Evolutionary conservation across 2,888 invertebrate species (phyloP).

Genomic region (Drosophila pseudotalamancana): DNA sequence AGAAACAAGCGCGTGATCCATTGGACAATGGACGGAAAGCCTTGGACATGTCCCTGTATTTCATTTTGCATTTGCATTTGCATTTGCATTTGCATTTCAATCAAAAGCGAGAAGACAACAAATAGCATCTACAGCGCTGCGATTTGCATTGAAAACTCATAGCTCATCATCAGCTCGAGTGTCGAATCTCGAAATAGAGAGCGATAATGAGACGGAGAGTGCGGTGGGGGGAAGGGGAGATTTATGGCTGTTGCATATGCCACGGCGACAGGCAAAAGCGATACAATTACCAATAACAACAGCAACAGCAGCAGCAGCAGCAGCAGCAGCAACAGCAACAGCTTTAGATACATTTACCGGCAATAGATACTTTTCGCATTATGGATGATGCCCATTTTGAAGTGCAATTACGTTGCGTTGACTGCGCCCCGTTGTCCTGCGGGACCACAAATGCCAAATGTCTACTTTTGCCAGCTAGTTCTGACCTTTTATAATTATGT

Average conservation of each 20-base stretch:
- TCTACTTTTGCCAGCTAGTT: conserved; percentile 58
- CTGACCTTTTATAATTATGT: conserved; percentile 68
- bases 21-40: conserved; percentile 29
- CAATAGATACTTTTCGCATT: conserved; percentile 39
- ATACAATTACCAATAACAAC: conserved; percentile 68
- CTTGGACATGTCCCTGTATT: conserved; percentile 42
- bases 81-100: conserved; percentile 57
- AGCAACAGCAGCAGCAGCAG: conserved; percentile 15
- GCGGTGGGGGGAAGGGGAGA: conserved; percentile 19
- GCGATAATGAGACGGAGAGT: background rate
- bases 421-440: conserved; percentile 58
- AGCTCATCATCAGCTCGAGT: conserved; percentile 74
- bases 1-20: conserved; percentile 57
- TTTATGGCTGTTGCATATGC: conserved; percentile 73
- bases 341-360: conserved; percentile 1
- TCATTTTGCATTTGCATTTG: conserved; percentile 33
- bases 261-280: conserved; percentile 42
- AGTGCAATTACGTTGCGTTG: conserved; percentile 40
- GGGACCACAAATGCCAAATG: conserved; percentile 75
- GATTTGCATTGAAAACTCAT: conserved; percentile 76
- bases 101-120: conserved; percentile 44
- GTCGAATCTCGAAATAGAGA: conserved; percentile 63
- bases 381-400: conserved; percentile 33
- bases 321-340: conserved; percentile 4
- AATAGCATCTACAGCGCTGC: conserved; percentile 1